phyloP scores from a whole-genome alignment of 2,113 vertebrate species.

The Apodemus speciosus region DNA sequence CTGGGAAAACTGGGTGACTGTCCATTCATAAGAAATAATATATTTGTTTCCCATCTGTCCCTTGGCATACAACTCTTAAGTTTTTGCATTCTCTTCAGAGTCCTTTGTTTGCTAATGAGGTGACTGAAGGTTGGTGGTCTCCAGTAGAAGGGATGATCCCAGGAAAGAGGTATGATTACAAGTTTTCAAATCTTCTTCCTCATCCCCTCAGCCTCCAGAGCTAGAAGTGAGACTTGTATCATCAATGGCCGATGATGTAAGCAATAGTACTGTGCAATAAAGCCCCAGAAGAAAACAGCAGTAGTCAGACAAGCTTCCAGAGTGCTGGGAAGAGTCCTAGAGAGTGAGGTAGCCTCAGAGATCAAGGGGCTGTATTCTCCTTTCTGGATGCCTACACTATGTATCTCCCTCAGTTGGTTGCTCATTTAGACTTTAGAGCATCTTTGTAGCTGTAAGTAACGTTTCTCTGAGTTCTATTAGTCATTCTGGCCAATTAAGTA shows the following conservation, averaged over 20 bases:
- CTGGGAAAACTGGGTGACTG: neutral
- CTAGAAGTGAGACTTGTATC: neutral
- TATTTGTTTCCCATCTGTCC: neutral
- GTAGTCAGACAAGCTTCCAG: neutral
- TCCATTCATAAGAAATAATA: neutral
- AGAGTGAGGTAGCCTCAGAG: neutral
- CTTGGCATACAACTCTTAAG: neutral
- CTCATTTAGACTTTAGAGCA: neutral
- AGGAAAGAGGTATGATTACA: neutral
- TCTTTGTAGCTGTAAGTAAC: neutral
- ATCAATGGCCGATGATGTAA: neutral
- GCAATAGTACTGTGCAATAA: neutral
- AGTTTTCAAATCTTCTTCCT: neutral
- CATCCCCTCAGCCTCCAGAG: neutral
- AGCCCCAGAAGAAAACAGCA: neutral
- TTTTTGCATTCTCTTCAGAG: neutral
- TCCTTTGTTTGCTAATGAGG: neutral
- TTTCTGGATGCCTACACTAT: neutral
- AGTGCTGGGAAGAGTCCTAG: neutral
- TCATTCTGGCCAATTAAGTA: neutral
- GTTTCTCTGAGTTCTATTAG: neutral
- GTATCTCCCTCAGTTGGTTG: no score
- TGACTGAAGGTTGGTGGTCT: neutral
- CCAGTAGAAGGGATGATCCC: neutral
- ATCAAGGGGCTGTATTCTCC: accelerated